Evolutionary conservation across 2,888 invertebrate genomes (phyloP), one percentile per base, ranked within the genome.

Genomic region (Folsomia manolachei): DNA sequence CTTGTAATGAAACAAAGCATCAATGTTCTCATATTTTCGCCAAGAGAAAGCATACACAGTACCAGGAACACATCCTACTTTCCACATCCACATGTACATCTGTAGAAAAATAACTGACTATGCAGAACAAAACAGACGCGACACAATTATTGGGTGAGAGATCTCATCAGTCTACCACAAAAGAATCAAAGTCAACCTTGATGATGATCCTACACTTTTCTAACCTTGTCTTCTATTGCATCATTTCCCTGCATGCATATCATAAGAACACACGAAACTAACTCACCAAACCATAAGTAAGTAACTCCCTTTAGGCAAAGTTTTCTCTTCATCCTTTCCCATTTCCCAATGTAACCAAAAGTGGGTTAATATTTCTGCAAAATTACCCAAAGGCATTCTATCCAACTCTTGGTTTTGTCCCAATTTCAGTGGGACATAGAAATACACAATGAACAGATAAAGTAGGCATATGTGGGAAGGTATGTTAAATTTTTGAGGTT

Each of bases 361-460:
- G 67, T 67, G 53, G 67, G 67, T 67, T 67, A 67, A 67, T 56
- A 67, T 67, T 67, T 56, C 67, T 26, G 53, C 56, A 26, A 67
- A 67, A 67, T 67, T 67, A 67, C 67, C 52, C 67, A 7, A 27
- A n/a, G 27, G 11, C 53, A 67, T n/a, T n/a, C n/a, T n/a, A 7
- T 14, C 66, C 9, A 2, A 14, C 39, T 18, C 53, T 27, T 11
- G 7, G 11, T 56, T 24, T 14, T 67, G 67, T 56, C 60, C 67
- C 53, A 67, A 26, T 56, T 67, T 67, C 60, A 9, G 11, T 19
- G 56, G 18, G 51, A 51, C 56, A 56, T 56, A 56, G 19, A 7
- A n/a, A 56, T n/a, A n/a, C n/a, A n/a, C n/a, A n/a, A n/a, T n/a
- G n/a, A n/a, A n/a, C n/a, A n/a, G n/a, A n/a, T n/a, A n/a, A n/a